Evolutionary conservation across 1,140 invertebrate species (phyloP).

Genomic region (Zaprionus davidi): DNA sequence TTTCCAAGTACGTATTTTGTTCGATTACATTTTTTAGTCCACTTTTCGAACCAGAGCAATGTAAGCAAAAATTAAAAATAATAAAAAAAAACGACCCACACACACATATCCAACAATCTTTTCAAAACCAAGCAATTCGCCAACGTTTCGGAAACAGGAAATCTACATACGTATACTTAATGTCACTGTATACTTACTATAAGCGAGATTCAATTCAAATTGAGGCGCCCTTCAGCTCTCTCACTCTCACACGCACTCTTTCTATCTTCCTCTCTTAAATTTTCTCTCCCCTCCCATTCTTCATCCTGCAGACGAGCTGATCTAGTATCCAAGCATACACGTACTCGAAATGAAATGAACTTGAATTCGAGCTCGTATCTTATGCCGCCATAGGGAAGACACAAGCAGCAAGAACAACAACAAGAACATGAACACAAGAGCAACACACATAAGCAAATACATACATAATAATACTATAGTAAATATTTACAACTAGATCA

Average conservation of each 20-base stretch:
- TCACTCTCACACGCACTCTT: conserved; percentile 8
- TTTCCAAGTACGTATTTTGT: neutral
- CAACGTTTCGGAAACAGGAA: conserved; percentile 11
- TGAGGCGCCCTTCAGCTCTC: neutral
- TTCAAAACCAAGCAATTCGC: conserved; percentile 26
- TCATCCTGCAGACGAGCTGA: conserved; percentile 2
- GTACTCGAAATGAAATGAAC: neutral
- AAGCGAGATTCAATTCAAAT: neutral
- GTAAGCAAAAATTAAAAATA: neutral
- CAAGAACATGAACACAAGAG: conserved; percentile 6
- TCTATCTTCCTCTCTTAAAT: conserved; percentile 9
- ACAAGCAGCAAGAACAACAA: conserved; percentile 33
- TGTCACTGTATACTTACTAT: conserved; percentile 1
- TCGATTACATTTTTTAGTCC: neutral
- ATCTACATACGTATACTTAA: conserved; percentile 11
- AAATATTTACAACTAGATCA: conserved; percentile 45
- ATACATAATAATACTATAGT: conserved; percentile 35
- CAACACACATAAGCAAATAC: conserved; percentile 21
- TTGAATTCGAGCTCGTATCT: conserved; percentile 2
- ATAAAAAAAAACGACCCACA: conserved; percentile 17
- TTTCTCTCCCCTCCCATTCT: neutral
- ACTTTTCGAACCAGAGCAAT: conserved; percentile 19
- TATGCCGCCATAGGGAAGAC: conserved; percentile 26
- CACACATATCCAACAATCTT: conserved; percentile 57
- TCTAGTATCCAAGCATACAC: neutral